phyloP scores from a whole-genome alignment of 2,797 vertebrate genomes.

The Oreochromis grahami region DNA sequence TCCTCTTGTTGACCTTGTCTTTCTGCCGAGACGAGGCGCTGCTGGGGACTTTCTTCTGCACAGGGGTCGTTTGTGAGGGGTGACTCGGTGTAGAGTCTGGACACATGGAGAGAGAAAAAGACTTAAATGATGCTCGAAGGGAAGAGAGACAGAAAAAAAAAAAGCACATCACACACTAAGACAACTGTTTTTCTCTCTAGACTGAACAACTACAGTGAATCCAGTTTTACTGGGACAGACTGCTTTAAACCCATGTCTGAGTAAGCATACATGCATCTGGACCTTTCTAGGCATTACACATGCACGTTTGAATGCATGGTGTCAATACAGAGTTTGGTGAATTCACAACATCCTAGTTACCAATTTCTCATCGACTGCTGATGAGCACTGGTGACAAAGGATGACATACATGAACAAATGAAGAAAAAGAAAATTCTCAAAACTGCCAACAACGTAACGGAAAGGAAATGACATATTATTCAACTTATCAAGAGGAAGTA shows the following conservation, averaged over 20 bases:
- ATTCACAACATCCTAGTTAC: not conserved
- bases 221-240: not conserved
- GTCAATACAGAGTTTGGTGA: not conserved
- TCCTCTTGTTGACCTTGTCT: slow-evolving; percentile 99
- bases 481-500: not conserved
- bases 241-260: not conserved
- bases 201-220: not conserved
- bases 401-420: not conserved
- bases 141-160: not conserved
- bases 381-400: not conserved
- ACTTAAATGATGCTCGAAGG: not conserved
- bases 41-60: slow-evolving; percentile 92
- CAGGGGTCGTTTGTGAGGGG: slow-evolving; percentile 86
- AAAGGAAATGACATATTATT: not conserved
- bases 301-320: not conserved
- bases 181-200: not conserved
- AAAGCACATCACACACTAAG: not conserved
- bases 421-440: not conserved
- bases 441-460: not conserved
- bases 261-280: not conserved
- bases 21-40: slow-evolving; percentile 92
- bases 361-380: not conserved
- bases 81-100: slow-evolving; percentile 94
- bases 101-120: not conserved
- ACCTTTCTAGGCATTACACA: not conserved